Evolutionary conservation across 2,888 invertebrate species (phyloP), one percentile per base, ranked within the genome.

Genomic region (Drosophila vallismaia): DNA sequence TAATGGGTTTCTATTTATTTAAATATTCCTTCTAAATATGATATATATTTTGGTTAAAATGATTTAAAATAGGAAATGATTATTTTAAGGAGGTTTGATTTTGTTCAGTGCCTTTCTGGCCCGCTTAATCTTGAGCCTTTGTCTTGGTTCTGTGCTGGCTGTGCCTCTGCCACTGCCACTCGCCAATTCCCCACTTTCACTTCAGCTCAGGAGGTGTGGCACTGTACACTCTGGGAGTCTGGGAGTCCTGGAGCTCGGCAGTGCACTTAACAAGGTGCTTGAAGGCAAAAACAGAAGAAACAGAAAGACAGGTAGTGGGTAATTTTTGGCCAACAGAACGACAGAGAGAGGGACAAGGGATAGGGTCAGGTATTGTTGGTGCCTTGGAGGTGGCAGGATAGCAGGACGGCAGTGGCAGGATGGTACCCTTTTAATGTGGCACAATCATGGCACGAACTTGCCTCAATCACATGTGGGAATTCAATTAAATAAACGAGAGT

Each of bases 401-500:
- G 51, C 4, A 3, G 14, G 14, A 19, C 9, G 19, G 40, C 9
- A 7, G 12, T 19, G 36, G 10, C 40, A 19, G 19, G 2, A 46
- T 55, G 54, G n/a, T 50, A 44, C 33, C 45, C 68, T 52, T 54
- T 62, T 72, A 73, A 74, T 69, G 60, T 62, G 69, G 58, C 57
- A 56, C 62, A 70, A 82, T 64, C 68, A 74, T 64, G 42, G 57
- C 51, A 54, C 56, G 49, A 50, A 44, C 64, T 63, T 68, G 68
- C 56, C 59, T 46, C 55, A 74, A 74, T 70, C 75, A 60, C 63
- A 67, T 81, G 58, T 66, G 86, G 79, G 63, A 74, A 77, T 80
- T 83, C 71, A 80, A 80, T 86, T 83, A 77, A 83, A 64, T 64
- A 62, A 68, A 71, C 59, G 71, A 66, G 59, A 45, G 12, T 31